Base-by-base conservation (phyloP, 1,140 invertebrate genomes). In the Papilio helenus region DNA sequence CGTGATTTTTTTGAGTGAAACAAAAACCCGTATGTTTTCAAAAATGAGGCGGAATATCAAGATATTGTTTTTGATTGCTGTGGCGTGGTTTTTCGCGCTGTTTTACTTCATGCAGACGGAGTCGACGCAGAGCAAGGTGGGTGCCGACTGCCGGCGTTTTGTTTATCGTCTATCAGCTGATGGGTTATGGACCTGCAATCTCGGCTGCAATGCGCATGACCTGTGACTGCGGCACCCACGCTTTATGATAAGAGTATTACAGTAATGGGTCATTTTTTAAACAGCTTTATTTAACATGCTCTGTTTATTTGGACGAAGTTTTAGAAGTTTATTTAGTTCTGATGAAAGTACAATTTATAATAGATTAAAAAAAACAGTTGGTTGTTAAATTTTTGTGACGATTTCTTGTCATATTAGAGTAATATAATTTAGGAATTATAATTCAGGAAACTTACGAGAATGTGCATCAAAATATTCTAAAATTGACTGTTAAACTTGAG, bases 31-130 rank as follows among this genome's bases (percentile, higher is more conserved):
- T 61, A 77, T 65, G 58, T 77, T 61, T 71, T 78, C 34, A 34
- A 93, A 87, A 89, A 94, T 94, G 93, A 82, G 93, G 49, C 90
- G 93, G 10, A 94, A 94, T 83, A 84, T 94, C 46, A 94, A 94
- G 86, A 89, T 94, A 61, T 73, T 93, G 80, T 93, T 90, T 82
- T 81, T 93, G 23, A 79, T 93, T 16, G 92, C 85, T 49, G 86
- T 86, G 58, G 93, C 88, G 61, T 94, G 93, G 93, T 90, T 93
- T 83, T 92, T 93, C 82, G 88, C 90, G 79, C 80, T 94, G 76
- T 92, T 94, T 76, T 94, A 93, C 84, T 93, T 88, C 82, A 93
- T 93, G 90, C 93, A 94, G 79, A 87, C 91, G 65, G 93, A 93
- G 65, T 83, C 90, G 1, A 58, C 85, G 42, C 88, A 88, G 58